Conservation (phyloP, 2,888 invertebrate genomes). For the Brachyptera putata region DNA sequence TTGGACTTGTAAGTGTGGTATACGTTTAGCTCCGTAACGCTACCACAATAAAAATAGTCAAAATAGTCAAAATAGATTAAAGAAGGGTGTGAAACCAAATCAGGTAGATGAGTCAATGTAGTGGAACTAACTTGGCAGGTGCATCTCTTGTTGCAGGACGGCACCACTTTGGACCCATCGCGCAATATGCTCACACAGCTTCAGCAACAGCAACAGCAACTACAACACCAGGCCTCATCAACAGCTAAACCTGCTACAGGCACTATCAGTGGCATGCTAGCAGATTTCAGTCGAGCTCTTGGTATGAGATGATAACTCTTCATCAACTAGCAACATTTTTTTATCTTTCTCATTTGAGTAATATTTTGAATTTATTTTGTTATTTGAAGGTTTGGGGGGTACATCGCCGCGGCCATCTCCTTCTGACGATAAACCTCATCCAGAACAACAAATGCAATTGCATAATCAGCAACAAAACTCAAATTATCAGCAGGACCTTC, state of each 20-base stretch:
- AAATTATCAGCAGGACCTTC: constrained; percentile 59
- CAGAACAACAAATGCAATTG: constrained; percentile 29
- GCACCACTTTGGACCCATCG: constrained; percentile 33
- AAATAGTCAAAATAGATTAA: no score
- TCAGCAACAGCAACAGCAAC: constrained; percentile 26
- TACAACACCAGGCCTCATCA: constrained; percentile 30
- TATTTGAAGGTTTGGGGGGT: constrained; percentile 39
- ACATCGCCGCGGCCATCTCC: constrained; percentile 42
- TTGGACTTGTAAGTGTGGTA: no score
- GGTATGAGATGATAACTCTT: constrained; percentile 38
- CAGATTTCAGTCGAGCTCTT: constrained; percentile 47
- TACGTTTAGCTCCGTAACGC: constrained; percentile 1
- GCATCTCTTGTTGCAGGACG: constrained; percentile 28
- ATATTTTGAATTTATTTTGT: constrained; percentile 1
- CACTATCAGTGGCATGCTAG: constrained; percentile 47
- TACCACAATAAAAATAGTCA: no score
- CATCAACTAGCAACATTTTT: neutral
- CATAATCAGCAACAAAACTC: constrained; percentile 27
- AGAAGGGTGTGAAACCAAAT: no score
- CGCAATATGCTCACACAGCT: constrained; percentile 41
- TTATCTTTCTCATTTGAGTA: neutral
- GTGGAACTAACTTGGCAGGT: constrained; percentile 22
- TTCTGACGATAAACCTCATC: constrained; percentile 40
- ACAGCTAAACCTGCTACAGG: constrained; percentile 37
- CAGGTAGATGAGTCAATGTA: no score